Evolutionary conservation across 2,797 vertebrate species (phyloP), one percentile per base, ranked within the genome.

Genomic region (Aselliscus stoliczkanus): DNA sequence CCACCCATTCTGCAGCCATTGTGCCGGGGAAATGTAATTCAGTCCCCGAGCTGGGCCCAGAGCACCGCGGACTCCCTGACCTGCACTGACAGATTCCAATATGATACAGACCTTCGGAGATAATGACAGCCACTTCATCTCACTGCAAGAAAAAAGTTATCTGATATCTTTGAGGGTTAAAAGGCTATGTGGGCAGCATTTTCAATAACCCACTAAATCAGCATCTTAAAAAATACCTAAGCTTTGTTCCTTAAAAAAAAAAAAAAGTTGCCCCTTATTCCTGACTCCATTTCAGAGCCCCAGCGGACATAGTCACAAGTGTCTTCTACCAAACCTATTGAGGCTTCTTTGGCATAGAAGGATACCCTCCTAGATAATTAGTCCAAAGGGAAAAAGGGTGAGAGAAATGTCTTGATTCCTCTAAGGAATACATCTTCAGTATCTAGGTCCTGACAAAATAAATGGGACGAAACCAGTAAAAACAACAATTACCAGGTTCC

Each of bases 121-220:
- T 99, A 99, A 99, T 99, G 99, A 99, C 99, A 99, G 98, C 99
- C 99, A 99, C 99, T 99, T 99, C 99, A 99, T 99, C 99, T 99
- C 99, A 98, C 99, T 56, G 52, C 97, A 96, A 98, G 99, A 98
- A 99, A 98, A 99, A 99, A 99, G 99, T 99, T 99, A 99, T 99
- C 99, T 99, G 99, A 99, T 99, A 99, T 99, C 99, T 99, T 99
- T 98, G 98, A 99, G 99, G 99, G 99, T 99, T 99, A 99, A 99
- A 99, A 98, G 98, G 98, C 99, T 99, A 98, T 99, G 98, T 98
- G 99, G 98, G 98, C 98, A 99, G 99, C 99, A 99, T 99, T 99
- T 99, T 99, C 99, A 99, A 98, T 98, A 99, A 99, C 97, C 77
- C 97, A 98, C 96, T 93, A 98, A 98, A 99, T 98, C 98, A 98